These are phyloP conservation scores for Odocoileus virginianus DNA, from an alignment of 2,113 vertebrate species.

Conservation along the genomic window DNA sequence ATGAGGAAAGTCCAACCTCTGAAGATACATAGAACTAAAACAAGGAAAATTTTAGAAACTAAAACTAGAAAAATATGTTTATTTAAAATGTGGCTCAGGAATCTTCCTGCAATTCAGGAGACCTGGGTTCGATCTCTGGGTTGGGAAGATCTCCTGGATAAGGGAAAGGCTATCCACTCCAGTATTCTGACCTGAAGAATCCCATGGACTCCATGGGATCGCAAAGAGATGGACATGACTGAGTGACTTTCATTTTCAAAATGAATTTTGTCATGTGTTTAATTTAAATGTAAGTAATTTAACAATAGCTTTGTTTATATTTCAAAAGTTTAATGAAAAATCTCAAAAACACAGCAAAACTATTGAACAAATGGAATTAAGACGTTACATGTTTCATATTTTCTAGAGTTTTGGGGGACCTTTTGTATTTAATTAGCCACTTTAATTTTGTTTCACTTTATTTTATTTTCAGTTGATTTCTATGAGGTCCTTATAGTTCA, in stretches of 20 bases:
- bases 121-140: background rate
- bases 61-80: background rate
- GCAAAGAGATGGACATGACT: background rate
- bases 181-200: background rate
- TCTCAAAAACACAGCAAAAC: background rate
- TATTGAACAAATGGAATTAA: background rate
- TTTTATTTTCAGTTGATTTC: background rate
- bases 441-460: background rate
- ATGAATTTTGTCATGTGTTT: background rate
- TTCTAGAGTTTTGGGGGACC: background rate
- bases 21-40: background rate
- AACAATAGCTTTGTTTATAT: background rate
- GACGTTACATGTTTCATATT: background rate
- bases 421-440: background rate
- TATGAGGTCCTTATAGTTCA: background rate
- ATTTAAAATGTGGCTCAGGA: background rate
- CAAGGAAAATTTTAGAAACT: background rate
- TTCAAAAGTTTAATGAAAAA: background rate
- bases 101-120: background rate
- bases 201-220: background rate
- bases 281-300: background rate
- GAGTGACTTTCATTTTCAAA: background rate
- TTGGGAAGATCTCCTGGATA: background rate
- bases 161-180: background rate
- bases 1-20: background rate